phyloP scores from a whole-genome alignment of 2,888 invertebrate species.

The Aricia artaxerxes region DNA sequence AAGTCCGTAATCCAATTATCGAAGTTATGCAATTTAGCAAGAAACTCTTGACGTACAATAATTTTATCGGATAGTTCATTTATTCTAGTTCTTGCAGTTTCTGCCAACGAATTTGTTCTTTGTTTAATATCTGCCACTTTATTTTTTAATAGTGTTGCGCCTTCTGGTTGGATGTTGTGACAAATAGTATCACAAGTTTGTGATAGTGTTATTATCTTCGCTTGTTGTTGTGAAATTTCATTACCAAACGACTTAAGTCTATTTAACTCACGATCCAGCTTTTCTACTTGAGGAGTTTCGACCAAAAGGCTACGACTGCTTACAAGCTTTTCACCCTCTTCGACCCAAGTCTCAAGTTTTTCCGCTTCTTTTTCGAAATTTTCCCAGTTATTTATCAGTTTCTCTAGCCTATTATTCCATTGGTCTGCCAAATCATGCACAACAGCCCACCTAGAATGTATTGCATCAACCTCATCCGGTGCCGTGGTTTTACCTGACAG shows the following conservation, averaged over 20 bases:
- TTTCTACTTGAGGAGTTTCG: constrained; percentile 86
- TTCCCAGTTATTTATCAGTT: constrained; percentile 89
- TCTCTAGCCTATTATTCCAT: constrained; percentile 88
- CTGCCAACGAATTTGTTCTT: constrained; percentile 87
- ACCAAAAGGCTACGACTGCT: constrained; percentile 81
- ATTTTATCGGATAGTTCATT: constrained; percentile 91
- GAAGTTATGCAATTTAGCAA: constrained; percentile 88
- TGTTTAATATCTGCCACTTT: constrained; percentile 87
- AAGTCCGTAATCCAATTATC: constrained; percentile 90
- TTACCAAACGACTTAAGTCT: constrained; percentile 90
- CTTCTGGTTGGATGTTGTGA: constrained; percentile 88
- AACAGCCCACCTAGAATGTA: constrained; percentile 91
- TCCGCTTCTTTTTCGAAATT: constrained; percentile 89
- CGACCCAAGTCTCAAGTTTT: constrained; percentile 89
- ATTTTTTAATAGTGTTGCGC: constrained; percentile 85
- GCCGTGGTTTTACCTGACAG: constrained; percentile 87
- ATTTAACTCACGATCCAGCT: constrained; percentile 87
- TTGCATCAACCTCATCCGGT: constrained; percentile 91
- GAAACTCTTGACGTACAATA: constrained; percentile 90
- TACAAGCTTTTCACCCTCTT: constrained; percentile 83
- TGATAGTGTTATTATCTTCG: constrained; percentile 88
- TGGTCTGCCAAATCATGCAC: constrained; percentile 90
- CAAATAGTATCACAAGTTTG: constrained; percentile 90
- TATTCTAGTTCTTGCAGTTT: constrained; percentile 87
- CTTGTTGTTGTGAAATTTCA: constrained; percentile 92